phyloP scores from a whole-genome alignment of 2,888 invertebrate species.

The Ferdinandea cuprea region DNA sequence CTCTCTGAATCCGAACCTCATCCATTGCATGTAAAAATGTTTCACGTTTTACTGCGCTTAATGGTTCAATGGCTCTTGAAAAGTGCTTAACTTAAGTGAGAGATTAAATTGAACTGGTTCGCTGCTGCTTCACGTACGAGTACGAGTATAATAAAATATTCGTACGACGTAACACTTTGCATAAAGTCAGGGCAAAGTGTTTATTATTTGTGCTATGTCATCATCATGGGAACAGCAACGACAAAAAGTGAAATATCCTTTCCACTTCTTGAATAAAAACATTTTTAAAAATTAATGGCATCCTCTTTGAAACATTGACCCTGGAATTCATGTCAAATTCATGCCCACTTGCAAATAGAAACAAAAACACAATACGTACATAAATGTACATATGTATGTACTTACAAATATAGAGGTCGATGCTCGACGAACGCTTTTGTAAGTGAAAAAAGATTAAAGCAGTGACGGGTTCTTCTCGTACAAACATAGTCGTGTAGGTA shows the following conservation, averaged over 20 bases:
- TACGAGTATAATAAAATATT: slow-evolving; percentile 8
- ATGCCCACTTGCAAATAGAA: slow-evolving; percentile 20
- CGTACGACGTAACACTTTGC: slow-evolving; percentile 29
- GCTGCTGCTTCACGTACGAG: not conserved
- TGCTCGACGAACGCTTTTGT: not conserved
- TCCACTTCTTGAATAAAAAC: slow-evolving; percentile 44
- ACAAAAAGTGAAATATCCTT: slow-evolving; percentile 36
- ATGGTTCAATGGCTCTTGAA: slow-evolving; percentile 69
- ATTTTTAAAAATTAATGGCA: slow-evolving; percentile 55
- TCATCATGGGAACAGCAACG: slow-evolving; percentile 12
- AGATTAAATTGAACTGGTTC: slow-evolving; percentile 63
- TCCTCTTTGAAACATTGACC: slow-evolving; percentile 67
- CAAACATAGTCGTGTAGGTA: not conserved
- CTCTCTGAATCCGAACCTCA: not conserved
- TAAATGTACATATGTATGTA: no score
- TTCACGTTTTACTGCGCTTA: slow-evolving; percentile 47
- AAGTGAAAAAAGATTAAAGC: not conserved
- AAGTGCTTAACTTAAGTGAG: slow-evolving; percentile 45
- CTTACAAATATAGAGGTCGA: no score
- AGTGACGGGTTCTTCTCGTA: not conserved
- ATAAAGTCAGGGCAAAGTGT: slow-evolving; percentile 42
- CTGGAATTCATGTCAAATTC: slow-evolving; percentile 62
- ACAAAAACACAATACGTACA: no score
- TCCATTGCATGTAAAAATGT: slow-evolving; percentile 17
- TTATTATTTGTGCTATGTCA: slow-evolving; percentile 33